phyloP scores from a whole-genome alignment of 2,797 vertebrate species.

The Pristis pectinata region DNA sequence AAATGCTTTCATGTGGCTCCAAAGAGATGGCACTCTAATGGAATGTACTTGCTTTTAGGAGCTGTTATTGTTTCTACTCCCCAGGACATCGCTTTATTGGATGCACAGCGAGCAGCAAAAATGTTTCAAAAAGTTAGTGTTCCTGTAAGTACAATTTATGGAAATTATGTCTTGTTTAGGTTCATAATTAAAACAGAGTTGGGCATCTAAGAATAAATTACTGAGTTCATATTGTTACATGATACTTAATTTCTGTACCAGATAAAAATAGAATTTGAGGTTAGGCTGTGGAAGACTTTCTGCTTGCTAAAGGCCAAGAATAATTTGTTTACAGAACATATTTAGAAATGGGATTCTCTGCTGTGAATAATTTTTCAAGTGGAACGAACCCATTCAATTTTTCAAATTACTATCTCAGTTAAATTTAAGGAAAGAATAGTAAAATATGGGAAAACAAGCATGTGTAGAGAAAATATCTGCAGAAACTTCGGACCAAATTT shows the following conservation, averaged over 20 bases:
- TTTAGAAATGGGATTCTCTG: not conserved
- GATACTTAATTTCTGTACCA: not conserved
- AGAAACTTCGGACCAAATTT: not conserved
- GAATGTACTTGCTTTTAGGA: conserved; percentile 54
- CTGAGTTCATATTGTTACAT: not conserved
- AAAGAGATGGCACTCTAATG: not conserved
- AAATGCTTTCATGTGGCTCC: not conserved
- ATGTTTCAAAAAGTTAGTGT: conserved; percentile 94
- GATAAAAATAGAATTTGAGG: not conserved
- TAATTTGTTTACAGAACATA: not conserved
- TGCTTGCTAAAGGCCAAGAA: not conserved
- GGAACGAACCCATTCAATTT: not conserved
- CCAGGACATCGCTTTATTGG: conserved; percentile 86
- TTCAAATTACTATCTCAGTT: too few relatives aligned
- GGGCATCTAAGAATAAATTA: not conserved
- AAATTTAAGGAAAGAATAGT: not conserved
- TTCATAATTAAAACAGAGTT: not conserved
- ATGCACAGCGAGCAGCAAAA: conserved; percentile 82
- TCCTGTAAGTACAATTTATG: conserved; percentile 62
- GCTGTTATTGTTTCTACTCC: conserved; percentile 92
- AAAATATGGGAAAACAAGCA: not conserved
- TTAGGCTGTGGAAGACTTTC: not conserved
- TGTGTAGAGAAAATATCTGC: not conserved
- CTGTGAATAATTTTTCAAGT: not conserved
- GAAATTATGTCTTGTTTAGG: not conserved